Percentiles rank a stretch among this genome's conserved stretches.
Conservation (phyloP, 2,888 invertebrate genomes). For the Hoplodrina blanda region DNA sequence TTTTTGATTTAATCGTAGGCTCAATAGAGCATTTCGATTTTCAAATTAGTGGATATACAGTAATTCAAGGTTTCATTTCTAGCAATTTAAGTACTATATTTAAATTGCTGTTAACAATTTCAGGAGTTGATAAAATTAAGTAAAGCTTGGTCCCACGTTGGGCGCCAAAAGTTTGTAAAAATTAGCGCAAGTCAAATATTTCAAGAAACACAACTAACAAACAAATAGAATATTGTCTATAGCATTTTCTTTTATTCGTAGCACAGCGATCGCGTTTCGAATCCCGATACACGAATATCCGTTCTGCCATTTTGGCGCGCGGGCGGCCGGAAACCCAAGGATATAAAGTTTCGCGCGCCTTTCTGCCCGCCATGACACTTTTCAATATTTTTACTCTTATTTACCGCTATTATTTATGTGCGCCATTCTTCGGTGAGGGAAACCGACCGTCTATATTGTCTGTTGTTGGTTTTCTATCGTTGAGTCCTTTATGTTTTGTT, state of each 20-base stretch:
- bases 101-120: not conserved
- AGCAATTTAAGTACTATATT: not conserved
- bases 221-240: conserved; percentile 72
- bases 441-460: conserved; percentile 79
- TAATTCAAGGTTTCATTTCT: not conserved
- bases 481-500: conserved; percentile 68
- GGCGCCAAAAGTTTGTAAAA: conserved; percentile 29
- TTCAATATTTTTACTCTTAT: conserved; percentile 90
- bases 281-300: conserved; percentile 87
- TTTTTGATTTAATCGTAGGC: not conserved
- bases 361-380: conserved; percentile 88
- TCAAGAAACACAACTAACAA: conserved; percentile 16
- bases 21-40: not conserved
- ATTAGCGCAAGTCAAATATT: not conserved
- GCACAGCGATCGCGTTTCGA: conserved; percentile 71
- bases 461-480: conserved; percentile 70
- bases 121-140: not conserved
- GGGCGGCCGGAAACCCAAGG: conserved; percentile 88
- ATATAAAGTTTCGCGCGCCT: conserved; percentile 89
- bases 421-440: conserved; percentile 82
- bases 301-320: conserved; percentile 87
- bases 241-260: conserved; percentile 70
- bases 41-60: not conserved
- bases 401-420: conserved; percentile 90
- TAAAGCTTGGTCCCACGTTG: conserved; percentile 24